Conservation (phyloP, 2,888 invertebrate genomes). For the Eristalis arbustorum region DNA sequence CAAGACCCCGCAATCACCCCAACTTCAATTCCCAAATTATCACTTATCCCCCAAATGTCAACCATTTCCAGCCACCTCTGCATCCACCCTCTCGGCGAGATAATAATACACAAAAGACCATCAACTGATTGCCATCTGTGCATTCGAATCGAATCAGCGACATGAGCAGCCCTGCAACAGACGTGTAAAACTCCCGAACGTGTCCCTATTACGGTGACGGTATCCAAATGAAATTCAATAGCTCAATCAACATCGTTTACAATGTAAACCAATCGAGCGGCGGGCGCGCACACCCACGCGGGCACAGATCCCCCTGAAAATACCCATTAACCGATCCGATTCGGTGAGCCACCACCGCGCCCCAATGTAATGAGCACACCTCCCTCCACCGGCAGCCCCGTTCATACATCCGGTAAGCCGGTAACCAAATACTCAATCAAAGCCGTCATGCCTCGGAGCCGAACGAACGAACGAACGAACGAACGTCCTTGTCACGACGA, state of each 20-base stretch:
- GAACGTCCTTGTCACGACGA: slow-evolving; percentile 19
- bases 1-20: too few species aligned
- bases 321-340: slow-evolving; percentile 46
- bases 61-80: not conserved
- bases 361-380: not conserved
- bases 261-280: slow-evolving; percentile 53
- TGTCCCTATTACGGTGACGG: not conserved
- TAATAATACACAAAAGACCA: slow-evolving; percentile 4
- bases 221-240: slow-evolving; percentile 53
- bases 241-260: slow-evolving; percentile 61
- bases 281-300: not conserved
- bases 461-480: not conserved
- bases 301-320: slow-evolving; percentile 7
- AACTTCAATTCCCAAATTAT: not conserved
- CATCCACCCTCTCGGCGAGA: too few species aligned
- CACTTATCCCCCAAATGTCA: not conserved
- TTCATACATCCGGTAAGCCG: slow-evolving; percentile 12
- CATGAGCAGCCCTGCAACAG: not conserved
- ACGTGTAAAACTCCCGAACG: not conserved
- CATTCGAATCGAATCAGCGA: slow-evolving; percentile 8
- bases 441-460: slow-evolving; percentile 25
- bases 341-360: slow-evolving; percentile 8
- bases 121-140: slow-evolving; percentile 6
- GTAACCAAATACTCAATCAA: slow-evolving; percentile 50
- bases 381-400: not conserved